Conservation (phyloP, 2,888 invertebrate genomes). For the Theretra japonica region DNA sequence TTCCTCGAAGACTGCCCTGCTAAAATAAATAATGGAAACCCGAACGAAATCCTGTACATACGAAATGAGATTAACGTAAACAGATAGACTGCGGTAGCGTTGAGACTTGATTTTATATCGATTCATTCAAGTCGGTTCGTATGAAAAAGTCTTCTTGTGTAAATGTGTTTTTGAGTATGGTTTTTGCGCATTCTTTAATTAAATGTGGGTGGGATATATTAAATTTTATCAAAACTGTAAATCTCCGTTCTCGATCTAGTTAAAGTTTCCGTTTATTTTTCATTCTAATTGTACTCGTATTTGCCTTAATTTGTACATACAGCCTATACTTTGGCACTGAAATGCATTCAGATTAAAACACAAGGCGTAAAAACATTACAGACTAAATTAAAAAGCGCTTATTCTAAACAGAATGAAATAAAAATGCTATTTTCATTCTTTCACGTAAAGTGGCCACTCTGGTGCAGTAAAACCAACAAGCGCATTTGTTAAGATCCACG, state of each 20-base stretch:
- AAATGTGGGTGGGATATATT: too few species aligned
- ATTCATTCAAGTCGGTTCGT: background rate
- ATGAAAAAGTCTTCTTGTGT: too few species aligned
- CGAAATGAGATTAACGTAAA: conserved; percentile 16
- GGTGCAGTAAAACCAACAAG: background rate
- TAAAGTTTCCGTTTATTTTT: too few species aligned
- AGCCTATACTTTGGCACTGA: too few species aligned
- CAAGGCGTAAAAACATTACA: background rate
- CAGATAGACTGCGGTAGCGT: background rate
- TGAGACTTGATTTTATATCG: background rate
- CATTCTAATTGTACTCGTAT: too few species aligned
- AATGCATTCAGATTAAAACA: background rate
- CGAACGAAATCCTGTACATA: conserved; percentile 14
- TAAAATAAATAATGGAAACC: conserved; percentile 22
- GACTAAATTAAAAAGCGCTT: background rate
- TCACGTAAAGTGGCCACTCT: background rate
- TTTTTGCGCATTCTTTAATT: too few species aligned
- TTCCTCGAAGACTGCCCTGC: background rate
- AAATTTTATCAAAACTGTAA: too few species aligned
- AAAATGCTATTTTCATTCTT: background rate
- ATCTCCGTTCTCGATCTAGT: too few species aligned
- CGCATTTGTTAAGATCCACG: background rate
- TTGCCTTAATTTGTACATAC: too few species aligned
- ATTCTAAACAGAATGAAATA: background rate
- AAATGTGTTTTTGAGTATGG: too few species aligned